Evolutionary conservation across 2,888 invertebrate genomes (phyloP).

Genomic region (Caradrina clavipalpis): DNA sequence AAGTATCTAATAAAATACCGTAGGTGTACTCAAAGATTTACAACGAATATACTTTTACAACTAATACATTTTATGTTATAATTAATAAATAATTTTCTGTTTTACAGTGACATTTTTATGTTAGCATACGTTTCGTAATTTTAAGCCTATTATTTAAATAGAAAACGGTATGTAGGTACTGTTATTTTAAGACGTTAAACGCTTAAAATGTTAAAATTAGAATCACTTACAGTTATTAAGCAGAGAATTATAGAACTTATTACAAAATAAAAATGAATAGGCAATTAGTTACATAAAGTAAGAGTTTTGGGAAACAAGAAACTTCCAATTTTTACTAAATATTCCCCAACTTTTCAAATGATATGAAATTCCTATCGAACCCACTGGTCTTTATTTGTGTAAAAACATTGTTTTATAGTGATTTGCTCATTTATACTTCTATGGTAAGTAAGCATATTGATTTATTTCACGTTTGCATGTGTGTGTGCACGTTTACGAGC

Average conservation of each 20-base stretch:
- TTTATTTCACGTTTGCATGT: slow-evolving; percentile 71
- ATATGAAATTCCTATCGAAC: neutral
- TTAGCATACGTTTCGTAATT: slow-evolving; percentile 33
- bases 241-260: neutral
- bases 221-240: slow-evolving; percentile 14
- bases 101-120: slow-evolving; percentile 59
- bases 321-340: neutral
- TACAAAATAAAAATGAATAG: neutral
- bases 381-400: neutral
- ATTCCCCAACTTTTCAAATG: neutral
- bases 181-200: slow-evolving; percentile 28
- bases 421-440: slow-evolving; percentile 10
- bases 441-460: slow-evolving; percentile 53
- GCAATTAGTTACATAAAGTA: neutral
- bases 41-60: slow-evolving; percentile 32
- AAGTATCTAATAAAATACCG: slow-evolving; percentile 41
- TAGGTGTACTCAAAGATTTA: slow-evolving; percentile 45
- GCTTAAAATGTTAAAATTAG: slow-evolving; percentile 4
- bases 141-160: slow-evolving; percentile 43
- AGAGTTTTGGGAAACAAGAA: too few species aligned
- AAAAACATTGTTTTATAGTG: slow-evolving; percentile 11
- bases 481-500: slow-evolving; percentile 70
- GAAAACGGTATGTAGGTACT: neutral
- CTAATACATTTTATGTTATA: slow-evolving; percentile 52
- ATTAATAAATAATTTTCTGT: slow-evolving; percentile 54